A percentile compares a stretch with the other conserved stretches of the same genome.
Conservation (phyloP, 2,888 invertebrate genomes). For the Lumbricus terrestris region DNA sequence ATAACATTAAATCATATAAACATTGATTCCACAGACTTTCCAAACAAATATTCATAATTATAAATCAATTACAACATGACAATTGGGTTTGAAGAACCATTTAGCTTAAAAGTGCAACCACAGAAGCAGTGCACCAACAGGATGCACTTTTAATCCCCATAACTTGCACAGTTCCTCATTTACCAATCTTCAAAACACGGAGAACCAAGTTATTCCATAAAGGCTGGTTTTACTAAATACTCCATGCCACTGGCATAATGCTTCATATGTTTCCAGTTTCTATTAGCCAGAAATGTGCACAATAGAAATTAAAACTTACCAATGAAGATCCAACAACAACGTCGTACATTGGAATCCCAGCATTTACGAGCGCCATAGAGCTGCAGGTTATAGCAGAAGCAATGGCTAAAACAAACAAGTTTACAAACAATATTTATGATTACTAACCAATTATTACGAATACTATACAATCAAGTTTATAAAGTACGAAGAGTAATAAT, state of each 20-base stretch:
- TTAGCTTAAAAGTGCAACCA: background rate
- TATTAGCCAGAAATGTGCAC: background rate
- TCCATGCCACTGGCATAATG: background rate
- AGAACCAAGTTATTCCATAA: background rate
- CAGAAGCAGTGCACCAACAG: background rate
- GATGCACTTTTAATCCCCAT: background rate
- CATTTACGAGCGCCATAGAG: background rate
- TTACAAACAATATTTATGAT: background rate
- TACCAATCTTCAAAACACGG: background rate
- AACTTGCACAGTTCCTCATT: background rate
- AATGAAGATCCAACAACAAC: background rate
- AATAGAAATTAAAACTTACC: background rate
- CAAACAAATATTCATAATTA: background rate
- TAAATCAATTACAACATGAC: background rate
- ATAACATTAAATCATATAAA: background rate
- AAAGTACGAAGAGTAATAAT: too few relatives aligned
- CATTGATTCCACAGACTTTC: background rate
- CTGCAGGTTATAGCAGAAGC: background rate
- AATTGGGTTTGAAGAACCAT: background rate
- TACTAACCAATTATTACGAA: too few relatives aligned
- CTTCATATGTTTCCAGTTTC: background rate
- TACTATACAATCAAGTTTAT: too few relatives aligned
- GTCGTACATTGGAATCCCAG: conserved; percentile 9
- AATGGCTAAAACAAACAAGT: background rate
- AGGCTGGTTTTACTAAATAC: background rate